Conservation (phyloP, 2,797 vertebrate species). For the Pitangus sulphuratus region DNA sequence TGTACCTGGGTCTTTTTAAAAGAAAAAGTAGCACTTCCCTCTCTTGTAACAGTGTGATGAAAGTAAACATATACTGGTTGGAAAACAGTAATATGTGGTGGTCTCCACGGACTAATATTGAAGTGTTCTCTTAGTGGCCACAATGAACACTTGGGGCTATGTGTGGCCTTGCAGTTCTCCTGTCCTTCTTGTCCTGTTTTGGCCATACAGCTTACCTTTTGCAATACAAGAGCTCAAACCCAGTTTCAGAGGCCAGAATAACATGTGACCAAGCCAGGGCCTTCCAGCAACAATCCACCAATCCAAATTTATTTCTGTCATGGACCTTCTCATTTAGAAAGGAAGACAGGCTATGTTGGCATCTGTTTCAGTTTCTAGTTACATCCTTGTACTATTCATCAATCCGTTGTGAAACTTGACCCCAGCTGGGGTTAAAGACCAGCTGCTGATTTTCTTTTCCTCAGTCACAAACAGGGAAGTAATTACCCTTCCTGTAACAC, state of each 20-base stretch:
- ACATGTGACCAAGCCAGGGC: not conserved
- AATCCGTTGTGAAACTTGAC: not conserved
- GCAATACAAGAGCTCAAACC: not conserved
- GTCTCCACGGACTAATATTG: not conserved
- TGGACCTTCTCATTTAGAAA: not conserved
- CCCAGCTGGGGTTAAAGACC: not conserved
- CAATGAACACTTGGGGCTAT: not conserved
- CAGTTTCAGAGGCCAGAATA: not conserved
- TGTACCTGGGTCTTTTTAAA: not conserved
- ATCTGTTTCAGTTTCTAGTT: not conserved
- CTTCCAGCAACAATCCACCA: not conserved
- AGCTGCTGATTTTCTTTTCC: not conserved
- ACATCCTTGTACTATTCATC: not conserved
- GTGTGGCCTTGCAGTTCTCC: not conserved
- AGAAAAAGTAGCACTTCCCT: not conserved
- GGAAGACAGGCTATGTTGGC: not conserved
- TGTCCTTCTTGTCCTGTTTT: not conserved
- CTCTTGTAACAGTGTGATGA: not conserved
- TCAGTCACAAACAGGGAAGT: not conserved
- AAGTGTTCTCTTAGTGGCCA: not conserved
- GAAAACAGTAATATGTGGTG: not conserved
- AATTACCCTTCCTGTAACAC: not conserved
- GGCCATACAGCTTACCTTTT: not conserved
- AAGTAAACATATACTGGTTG: not conserved
- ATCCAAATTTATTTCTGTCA: not conserved